phyloP scores from a whole-genome alignment of 2,888 invertebrate genomes.

The Glaucopsyche alexis region DNA sequence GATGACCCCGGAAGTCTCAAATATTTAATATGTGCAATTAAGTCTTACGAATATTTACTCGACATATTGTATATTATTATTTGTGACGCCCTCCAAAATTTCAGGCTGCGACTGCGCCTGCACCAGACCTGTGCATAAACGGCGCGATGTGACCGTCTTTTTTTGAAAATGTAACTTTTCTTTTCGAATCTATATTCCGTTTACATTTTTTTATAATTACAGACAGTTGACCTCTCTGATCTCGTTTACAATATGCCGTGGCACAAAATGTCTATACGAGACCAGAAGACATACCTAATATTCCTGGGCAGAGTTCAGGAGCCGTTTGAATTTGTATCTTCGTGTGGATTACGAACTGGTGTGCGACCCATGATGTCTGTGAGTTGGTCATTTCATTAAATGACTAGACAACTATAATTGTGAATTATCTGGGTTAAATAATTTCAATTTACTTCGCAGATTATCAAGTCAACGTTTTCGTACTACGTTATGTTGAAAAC shows the following conservation, averaged over 20 bases:
- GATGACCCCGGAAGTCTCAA: too few species aligned
- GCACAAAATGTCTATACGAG: constrained; percentile 15
- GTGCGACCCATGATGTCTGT: constrained; percentile 27
- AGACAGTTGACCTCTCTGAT: constrained; percentile 24
- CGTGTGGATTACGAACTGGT: constrained; percentile 27
- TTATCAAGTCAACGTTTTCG: constrained; percentile 28
- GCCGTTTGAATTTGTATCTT: constrained; percentile 26
- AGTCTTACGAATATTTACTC: too few species aligned
- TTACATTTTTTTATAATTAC: neutral
- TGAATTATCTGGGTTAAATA: neutral
- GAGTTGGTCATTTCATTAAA: neutral
- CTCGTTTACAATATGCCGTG: constrained; percentile 26
- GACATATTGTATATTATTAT: too few species aligned
- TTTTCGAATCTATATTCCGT: neutral
- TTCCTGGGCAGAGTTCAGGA: constrained; percentile 12
- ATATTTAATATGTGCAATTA: too few species aligned
- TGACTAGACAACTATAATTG: neutral
- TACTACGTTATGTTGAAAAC: constrained; percentile 29
- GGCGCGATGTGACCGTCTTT: too few species aligned
- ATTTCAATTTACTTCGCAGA: neutral
- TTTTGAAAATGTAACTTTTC: too few species aligned
- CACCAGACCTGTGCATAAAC: too few species aligned
- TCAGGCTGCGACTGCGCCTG: too few species aligned
- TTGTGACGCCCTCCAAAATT: too few species aligned
- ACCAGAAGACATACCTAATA: constrained; percentile 20